phyloP scores from a whole-genome alignment of 2,888 invertebrate genomes.

The Ischnus inquisitorius region DNA sequence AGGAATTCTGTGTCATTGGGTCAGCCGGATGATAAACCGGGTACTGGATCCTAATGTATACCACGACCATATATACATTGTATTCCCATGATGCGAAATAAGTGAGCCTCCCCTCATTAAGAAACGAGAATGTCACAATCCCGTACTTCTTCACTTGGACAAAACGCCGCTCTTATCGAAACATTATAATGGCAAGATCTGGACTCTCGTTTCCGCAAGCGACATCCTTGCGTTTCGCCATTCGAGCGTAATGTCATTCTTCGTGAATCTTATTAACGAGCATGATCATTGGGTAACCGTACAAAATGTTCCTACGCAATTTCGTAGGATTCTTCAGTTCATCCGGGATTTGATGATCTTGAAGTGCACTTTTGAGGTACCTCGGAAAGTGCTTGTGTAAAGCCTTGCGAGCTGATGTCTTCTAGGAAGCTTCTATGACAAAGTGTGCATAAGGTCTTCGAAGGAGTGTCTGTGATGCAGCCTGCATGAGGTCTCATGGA shows the following conservation, averaged over 20 bases:
- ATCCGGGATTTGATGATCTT: too few species aligned
- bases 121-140: neutral
- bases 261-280: neutral
- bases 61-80: conserved; percentile 29
- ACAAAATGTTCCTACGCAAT: neutral
- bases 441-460: too few species aligned
- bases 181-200: neutral
- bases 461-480: too few species aligned
- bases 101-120: neutral
- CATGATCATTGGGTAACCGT: neutral
- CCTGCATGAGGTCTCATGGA: too few species aligned
- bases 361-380: too few species aligned
- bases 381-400: too few species aligned
- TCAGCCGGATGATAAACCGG: conserved; percentile 46
- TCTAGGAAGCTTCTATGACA: too few species aligned
- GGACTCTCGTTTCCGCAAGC: conserved; percentile 11
- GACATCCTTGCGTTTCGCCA: conserved; percentile 41
- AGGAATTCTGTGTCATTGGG: conserved; percentile 65
- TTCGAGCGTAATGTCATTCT: conserved; percentile 1
- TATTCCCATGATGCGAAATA: conserved; percentile 26
- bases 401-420: too few species aligned
- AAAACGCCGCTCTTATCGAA: neutral
- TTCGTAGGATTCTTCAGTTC: neutral
- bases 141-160: conserved; percentile 10
- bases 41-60: conserved; percentile 24